Evolutionary conservation across 1,140 invertebrate genomes (phyloP).

Genomic region (Belonocnema kinseyi): DNA sequence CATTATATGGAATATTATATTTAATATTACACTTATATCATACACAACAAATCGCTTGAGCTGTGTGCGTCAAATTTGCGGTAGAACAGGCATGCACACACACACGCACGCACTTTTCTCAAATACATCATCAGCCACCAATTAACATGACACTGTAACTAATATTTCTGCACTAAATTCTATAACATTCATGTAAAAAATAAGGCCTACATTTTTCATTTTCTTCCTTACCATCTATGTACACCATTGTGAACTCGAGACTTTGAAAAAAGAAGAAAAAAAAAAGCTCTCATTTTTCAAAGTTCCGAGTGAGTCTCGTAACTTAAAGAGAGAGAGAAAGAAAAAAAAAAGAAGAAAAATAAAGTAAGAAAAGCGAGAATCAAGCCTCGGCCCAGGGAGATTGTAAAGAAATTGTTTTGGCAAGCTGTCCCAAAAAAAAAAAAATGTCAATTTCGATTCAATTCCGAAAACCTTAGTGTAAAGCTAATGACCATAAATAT

Average conservation of each 20-base stretch:
- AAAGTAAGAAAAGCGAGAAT: background rate
- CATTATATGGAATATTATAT: constrained; percentile 30
- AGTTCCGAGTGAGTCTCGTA: background rate
- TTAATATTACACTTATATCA: constrained; percentile 30
- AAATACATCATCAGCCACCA: constrained; percentile 22
- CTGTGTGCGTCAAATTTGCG: constrained; percentile 20
- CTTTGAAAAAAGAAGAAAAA: background rate
- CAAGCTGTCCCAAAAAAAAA: background rate
- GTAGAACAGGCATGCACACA: constrained; percentile 8
- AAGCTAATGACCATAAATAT: too few relatives aligned
- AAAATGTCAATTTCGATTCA: background rate
- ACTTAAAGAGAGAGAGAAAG: background rate
- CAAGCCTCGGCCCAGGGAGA: background rate
- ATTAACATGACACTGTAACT: constrained; percentile 14
- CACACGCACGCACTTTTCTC: too few relatives aligned
- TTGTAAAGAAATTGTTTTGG: background rate
- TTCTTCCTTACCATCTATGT: background rate
- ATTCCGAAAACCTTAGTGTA: background rate
- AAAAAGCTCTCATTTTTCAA: background rate
- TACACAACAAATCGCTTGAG: constrained; percentile 29
- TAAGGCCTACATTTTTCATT: constrained; percentile 24
- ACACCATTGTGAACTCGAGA: constrained; percentile 10
- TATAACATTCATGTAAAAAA: constrained; percentile 31
- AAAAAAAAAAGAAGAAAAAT: background rate
- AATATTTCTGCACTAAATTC: constrained; percentile 13